These are phyloP conservation scores for Cyrtorhinus lividipennis DNA, from an alignment of 1,140 invertebrate species.

Conservation along the genomic window DNA sequence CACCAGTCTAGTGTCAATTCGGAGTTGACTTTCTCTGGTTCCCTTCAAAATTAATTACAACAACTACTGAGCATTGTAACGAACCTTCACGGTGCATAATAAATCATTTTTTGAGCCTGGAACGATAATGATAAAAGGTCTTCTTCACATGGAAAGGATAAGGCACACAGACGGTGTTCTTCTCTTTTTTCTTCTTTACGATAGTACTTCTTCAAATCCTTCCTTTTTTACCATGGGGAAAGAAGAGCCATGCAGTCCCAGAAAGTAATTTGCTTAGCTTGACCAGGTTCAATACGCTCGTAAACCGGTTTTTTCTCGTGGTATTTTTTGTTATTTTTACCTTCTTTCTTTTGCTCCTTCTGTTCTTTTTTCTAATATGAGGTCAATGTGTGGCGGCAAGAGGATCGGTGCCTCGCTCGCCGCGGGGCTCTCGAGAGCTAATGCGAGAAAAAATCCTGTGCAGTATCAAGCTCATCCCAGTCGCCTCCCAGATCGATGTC, in stretches of 20 bases:
- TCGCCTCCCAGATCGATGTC: too few species aligned
- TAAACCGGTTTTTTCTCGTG: slow-evolving; percentile 3
- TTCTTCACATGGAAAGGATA: background rate
- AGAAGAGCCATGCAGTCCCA: background rate
- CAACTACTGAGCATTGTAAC: too few species aligned
- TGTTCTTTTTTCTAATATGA: background rate
- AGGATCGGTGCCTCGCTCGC: too few species aligned
- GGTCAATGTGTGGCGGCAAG: slow-evolving; percentile 7
- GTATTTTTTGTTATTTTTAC: background rate
- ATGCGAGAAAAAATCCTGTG: too few species aligned
- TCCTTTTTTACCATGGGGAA: background rate
- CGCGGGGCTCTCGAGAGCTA: too few species aligned
- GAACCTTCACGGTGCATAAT: background rate
- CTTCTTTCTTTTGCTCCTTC: background rate
- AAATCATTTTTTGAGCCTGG: background rate
- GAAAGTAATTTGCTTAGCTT: slow-evolving; percentile 10
- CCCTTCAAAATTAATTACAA: too few species aligned
- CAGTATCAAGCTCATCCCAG: too few species aligned
- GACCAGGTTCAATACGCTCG: slow-evolving; percentile 6
- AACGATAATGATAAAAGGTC: background rate
- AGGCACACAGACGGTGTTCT: background rate
- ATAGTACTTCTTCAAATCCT: background rate
- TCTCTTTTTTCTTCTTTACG: background rate
- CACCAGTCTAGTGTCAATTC: too few species aligned
- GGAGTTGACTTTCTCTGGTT: too few species aligned